Evolutionary conservation across 2,797 vertebrate species (phyloP), one percentile per base, ranked within the genome.

Genomic region (Allobates femoralis): DNA sequence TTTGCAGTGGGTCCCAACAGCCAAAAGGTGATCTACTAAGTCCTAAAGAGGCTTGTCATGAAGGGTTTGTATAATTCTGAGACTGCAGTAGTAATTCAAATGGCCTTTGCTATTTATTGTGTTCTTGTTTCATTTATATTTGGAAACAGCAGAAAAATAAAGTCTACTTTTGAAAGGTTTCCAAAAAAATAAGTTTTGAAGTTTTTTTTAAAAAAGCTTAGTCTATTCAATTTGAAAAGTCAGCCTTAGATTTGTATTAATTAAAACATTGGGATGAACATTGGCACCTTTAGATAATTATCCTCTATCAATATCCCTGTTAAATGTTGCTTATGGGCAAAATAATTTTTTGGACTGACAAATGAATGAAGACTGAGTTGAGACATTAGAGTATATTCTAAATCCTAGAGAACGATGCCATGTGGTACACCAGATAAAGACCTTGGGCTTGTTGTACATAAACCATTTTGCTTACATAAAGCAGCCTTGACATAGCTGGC

Each of bases 401-500:
- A 75, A 58, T 76, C 73, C 58, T 82, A 66, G 79, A 77, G 56
- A 41, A 66, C 77, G 37, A 82, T 82, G 56, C 26, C 79, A 75
- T 66, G 58, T 64, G 67, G 32, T 30, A 86, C 19, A 75, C n/a
- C 62, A 81, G 76, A 66, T 73, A 55, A 64, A 86, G 58, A 66
- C 69, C 78, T 64, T 86, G 78, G 71, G 62, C 41, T 23, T 81
- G 32, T 73, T 58, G 60, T 85, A 51, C 41, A 64, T 26, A 78
- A 62, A 85, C 62, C 62, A 34, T 85, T 66, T 30, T 81, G 69
- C 78, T 30, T 76, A 66, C n/a, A 62, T 62, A 73, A 74, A 50
- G 51, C 56, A 81, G 71, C 85, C 85, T 86, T 86, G 85, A 86
- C 85, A 81, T 26, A 81, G 69, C 69, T 50, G 3, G 58, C 56